Base-by-base conservation (phyloP, 1,140 invertebrate genomes). In the Dreissena rostriformis region DNA sequence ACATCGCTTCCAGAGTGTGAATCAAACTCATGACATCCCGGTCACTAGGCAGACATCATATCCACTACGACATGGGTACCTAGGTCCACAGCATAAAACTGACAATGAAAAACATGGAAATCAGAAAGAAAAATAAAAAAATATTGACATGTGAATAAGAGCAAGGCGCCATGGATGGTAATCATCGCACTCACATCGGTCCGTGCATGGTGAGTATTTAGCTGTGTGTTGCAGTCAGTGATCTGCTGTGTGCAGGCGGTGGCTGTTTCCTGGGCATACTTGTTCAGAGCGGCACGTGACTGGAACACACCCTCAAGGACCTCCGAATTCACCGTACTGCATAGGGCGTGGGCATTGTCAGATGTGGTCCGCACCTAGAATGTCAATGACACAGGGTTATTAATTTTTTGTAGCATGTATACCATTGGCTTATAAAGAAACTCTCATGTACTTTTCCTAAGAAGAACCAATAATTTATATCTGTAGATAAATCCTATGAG, bases 201-300 rank as follows among this genome's bases (percentile, higher is more conserved):
- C 49, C 51, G 55, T 24, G 52, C 65, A 22, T 65, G 39, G 28
- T 81, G 79, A 19, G 52, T 49, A 22, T 81, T 73, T 14, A 73
- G 70, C 24, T 49, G 53, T 26, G 79, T 81, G 55, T 81, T 81
- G 29, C 72, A 55, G 22, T 61, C 68, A 12, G 68, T 81, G 10
- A 52, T 24, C 39, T 73, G 70, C 65, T 72, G 68, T 2, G 61
- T 53, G 15, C 28, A 51, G 7, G 55, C 1, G 14, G 66, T 17
- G 10, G 22, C 15, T 24, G 12, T 19, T 19, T n/a, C 28, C 29
- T 80, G 19, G 12, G 7, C 11, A 28, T 80, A 80, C n/a, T 53
- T 8, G 4, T 39, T 8, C 39, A 39, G 39, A 8, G 39, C 39
- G 2, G 39, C 39, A 2, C 39, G 2, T 2, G 39, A 39, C 39